Evolutionary conservation across 1,140 invertebrate species (phyloP), one percentile per base, ranked within the genome.

Genomic region (Orchestia grillus): DNA sequence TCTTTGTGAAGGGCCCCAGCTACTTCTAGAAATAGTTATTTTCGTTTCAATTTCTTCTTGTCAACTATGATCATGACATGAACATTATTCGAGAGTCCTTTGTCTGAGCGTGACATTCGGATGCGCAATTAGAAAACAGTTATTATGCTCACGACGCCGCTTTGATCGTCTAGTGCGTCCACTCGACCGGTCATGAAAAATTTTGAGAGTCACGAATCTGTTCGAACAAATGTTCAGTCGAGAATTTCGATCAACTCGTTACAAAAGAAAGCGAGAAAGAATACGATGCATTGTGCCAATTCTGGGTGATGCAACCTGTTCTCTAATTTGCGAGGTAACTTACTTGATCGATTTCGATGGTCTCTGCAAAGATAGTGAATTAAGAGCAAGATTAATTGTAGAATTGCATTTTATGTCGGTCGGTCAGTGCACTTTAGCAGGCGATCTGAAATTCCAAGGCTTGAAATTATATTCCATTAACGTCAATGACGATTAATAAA

Each of bases 71-170:
- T 36, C 28, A 77, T 77, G 62, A 77, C 3, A 77, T 77, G 36
- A 36, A 77, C 19, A 77, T 77, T 15, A 77, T 77, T 77, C 36
- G 62, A 77, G 1, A 77, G 28, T 77, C 62, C 62, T 77, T 77
- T 77, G 62, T 77, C 62, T 77, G 62, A 77, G 36, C 11, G 36
- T 77, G 11, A 3, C 62, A 3, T 77, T 8, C 62, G 28, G 62
- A 77, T 77, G 28, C 62, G 62, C 62, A 77, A 77, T 77, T 77
- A 77, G 62, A 77, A 77, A 77, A 77, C 62, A 77, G 62, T 77
- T 23, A 77, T 77, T 77, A 77, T 77, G 28, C 62, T 77, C 62
- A 77, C 62, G 62, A 77, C 62, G 11, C 62, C 62, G 62, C 62
- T 77, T 36, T 77, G 28, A 36, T 77, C 15, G 62, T 77, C 62